phyloP scores from a whole-genome alignment of 2,797 vertebrate genomes.

The Euphonia xanthogaster region DNA sequence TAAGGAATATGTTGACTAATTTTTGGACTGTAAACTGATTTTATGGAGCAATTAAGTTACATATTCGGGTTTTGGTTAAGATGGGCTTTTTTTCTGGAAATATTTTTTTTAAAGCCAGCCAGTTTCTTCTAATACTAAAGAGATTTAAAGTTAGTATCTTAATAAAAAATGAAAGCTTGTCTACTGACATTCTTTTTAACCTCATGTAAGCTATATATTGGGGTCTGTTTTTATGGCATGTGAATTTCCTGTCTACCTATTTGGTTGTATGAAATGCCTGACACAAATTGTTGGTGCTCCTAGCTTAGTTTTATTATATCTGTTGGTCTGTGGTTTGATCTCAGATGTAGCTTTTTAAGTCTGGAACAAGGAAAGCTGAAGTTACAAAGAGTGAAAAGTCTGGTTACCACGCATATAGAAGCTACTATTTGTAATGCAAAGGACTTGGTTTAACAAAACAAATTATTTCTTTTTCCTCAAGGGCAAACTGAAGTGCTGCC shows the following conservation, averaged over 20 bases:
- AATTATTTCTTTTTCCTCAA: background rate
- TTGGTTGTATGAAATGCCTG: background rate
- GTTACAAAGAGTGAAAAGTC: background rate
- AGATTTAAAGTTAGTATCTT: background rate
- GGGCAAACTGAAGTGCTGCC: background rate
- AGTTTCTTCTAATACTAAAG: background rate
- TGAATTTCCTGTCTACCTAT: background rate
- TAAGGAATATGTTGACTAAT: background rate
- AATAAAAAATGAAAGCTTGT: background rate
- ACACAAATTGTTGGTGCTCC: background rate
- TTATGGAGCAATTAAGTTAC: background rate
- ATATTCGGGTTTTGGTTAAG: background rate
- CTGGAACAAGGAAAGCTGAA: background rate
- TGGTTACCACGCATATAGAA: background rate
- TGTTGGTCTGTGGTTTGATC: background rate
- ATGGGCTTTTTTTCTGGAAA: background rate
- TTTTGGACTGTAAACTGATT: background rate
- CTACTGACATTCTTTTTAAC: background rate
- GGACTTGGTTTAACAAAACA: background rate
- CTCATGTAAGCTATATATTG: background rate
- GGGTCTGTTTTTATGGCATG: background rate
- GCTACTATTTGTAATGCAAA: background rate
- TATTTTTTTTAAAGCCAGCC: background rate
- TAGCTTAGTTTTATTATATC: background rate
- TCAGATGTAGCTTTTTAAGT: background rate